phyloP scores from a whole-genome alignment of 2,888 invertebrate species.

The Agrochola lota region DNA sequence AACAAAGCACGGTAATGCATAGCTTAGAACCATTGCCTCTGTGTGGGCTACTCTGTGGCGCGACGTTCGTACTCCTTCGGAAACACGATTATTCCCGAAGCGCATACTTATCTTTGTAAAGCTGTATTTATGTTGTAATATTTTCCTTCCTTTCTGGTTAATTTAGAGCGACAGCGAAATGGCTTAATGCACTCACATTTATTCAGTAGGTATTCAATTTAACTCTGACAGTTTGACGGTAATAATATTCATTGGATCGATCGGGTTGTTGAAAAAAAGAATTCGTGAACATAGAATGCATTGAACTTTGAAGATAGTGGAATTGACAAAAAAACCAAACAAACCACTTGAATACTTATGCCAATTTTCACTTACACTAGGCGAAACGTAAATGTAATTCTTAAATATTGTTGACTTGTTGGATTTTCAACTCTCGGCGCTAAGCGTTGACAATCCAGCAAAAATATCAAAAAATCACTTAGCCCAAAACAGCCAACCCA shows the following conservation, averaged over 20 bases:
- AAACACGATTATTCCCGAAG: background rate
- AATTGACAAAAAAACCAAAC: background rate
- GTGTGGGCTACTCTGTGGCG: background rate
- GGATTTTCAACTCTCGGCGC: too few species aligned
- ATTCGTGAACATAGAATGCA: background rate
- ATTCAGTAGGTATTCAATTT: background rate
- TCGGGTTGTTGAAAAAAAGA: background rate
- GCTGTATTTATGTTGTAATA: background rate
- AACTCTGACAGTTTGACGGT: background rate
- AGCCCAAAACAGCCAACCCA: too few species aligned
- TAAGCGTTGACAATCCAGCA: too few species aligned
- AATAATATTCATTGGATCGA: background rate
- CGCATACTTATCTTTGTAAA: background rate
- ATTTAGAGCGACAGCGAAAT: slow-evolving; percentile 13
- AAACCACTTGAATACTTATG: background rate
- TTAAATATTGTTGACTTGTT: background rate
- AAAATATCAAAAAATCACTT: background rate
- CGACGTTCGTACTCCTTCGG: background rate
- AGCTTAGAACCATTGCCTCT: background rate
- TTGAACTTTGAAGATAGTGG: background rate
- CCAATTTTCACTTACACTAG: too few species aligned
- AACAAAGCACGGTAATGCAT: too few species aligned
- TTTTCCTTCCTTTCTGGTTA: background rate
- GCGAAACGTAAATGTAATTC: background rate
- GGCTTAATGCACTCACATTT: background rate